phyloP scores from a whole-genome alignment of 2,113 vertebrate genomes.

The Poecilia latipinna region DNA sequence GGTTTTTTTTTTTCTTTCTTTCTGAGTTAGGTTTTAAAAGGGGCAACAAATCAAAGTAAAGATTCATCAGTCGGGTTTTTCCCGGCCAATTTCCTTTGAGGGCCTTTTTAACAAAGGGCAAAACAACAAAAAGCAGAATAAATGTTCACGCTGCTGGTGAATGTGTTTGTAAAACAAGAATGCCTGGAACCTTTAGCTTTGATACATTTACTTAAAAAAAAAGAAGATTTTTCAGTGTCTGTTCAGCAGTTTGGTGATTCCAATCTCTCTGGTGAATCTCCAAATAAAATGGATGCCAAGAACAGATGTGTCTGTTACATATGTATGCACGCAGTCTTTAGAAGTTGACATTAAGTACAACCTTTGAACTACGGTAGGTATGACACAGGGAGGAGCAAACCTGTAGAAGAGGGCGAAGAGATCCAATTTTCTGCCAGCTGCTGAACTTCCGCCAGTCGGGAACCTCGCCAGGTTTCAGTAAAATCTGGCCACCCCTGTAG shows the following conservation, averaged over 20 bases:
- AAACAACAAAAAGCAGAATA: background rate
- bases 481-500: slow-evolving; percentile 88
- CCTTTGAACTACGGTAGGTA: background rate
- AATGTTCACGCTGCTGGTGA: too few species aligned
- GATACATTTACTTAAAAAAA: background rate
- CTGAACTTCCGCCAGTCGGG: slow-evolving; percentile 84
- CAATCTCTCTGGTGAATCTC: background rate
- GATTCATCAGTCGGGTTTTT: background rate
- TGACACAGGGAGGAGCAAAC: slow-evolving; percentile 63
- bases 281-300: background rate
- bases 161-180: too few species aligned
- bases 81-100: background rate
- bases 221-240: too few species aligned
- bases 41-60: background rate
- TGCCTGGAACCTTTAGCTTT: background rate
- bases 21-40: background rate
- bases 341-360: background rate
- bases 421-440: slow-evolving; percentile 86
- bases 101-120: background rate
- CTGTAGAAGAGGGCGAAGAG: slow-evolving; percentile 89
- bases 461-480: slow-evolving; percentile 85
- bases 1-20: background rate
- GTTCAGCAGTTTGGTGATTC: background rate
- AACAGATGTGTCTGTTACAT: background rate
- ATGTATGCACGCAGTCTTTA: background rate